Conservation (phyloP, 1,140 invertebrate genomes). For the Hylyphantes graminicola region DNA sequence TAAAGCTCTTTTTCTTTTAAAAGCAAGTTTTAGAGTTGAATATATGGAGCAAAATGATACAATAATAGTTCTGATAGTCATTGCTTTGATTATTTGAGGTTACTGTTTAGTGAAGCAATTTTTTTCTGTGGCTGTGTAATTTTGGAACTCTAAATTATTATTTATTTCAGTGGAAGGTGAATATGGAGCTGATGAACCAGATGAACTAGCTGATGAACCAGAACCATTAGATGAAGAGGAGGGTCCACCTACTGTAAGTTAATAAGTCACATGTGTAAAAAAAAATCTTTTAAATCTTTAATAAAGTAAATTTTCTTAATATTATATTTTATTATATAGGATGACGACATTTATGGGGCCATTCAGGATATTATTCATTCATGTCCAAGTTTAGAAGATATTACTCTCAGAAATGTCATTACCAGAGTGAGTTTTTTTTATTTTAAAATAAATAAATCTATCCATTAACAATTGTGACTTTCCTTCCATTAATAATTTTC, state of each 20-base stretch:
- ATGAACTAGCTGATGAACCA: conserved; percentile 18
- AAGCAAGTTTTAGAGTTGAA: too few species aligned
- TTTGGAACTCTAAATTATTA: background rate
- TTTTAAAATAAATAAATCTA: background rate
- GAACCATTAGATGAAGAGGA: conserved; percentile 29
- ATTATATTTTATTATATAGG: conserved; percentile 20
- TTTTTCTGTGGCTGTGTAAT: background rate
- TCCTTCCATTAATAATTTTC: background rate
- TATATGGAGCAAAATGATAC: too few species aligned
- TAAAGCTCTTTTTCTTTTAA: too few species aligned
- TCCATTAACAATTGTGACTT: background rate
- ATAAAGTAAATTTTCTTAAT: background rate
- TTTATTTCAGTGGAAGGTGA: conserved; percentile 19
- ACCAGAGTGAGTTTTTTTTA: conserved; percentile 33
- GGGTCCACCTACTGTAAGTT: conserved; percentile 31
- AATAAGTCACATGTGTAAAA: background rate
- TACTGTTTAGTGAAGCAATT: too few species aligned
- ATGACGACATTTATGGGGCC: conserved; percentile 39
- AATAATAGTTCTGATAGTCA: too few species aligned
- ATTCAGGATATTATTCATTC: conserved; percentile 34
- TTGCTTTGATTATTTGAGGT: too few species aligned
- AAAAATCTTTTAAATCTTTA: background rate
- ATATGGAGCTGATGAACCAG: conserved; percentile 6
- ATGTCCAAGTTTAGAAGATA: conserved; percentile 41
- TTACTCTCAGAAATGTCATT: conserved; percentile 48